Conservation (phyloP, 2,888 invertebrate genomes). For the Plemyria rubiginata region DNA sequence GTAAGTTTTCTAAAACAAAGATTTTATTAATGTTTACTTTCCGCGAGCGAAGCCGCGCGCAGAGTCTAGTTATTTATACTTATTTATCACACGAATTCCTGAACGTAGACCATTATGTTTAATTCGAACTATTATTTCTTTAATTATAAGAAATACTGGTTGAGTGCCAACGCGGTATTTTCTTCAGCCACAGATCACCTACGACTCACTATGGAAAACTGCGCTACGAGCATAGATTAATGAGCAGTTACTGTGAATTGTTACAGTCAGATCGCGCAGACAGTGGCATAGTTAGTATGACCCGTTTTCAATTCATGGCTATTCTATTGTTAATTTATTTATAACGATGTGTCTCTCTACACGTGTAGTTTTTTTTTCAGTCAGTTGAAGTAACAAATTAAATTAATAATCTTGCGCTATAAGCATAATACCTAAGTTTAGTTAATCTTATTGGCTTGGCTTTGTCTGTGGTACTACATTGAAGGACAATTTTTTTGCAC, state of each 20-base stretch:
- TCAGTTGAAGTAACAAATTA: not conserved
- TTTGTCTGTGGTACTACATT: too few species aligned
- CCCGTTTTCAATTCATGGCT: constrained; percentile 2
- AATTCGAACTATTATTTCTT: constrained; percentile 20
- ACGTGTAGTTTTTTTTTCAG: constrained; percentile 1
- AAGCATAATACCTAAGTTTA: not conserved
- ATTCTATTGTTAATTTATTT: constrained; percentile 18
- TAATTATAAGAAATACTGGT: constrained; percentile 27
- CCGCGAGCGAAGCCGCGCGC: too few species aligned
- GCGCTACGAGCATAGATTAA: not conserved
- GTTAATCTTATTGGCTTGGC: too few species aligned
- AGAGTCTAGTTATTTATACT: too few species aligned
- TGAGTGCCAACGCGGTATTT: constrained; percentile 26
- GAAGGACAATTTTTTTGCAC: too few species aligned
- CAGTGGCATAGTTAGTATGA: not conserved
- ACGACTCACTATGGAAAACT: constrained; percentile 3
- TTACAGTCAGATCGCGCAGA: not conserved
- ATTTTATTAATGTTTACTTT: too few species aligned
- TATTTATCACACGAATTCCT: constrained; percentile 16
- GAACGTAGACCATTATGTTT: constrained; percentile 15
- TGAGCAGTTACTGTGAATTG: constrained; percentile 5
- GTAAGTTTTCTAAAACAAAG: too few species aligned
- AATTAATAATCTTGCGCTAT: not conserved
- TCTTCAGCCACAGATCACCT: not conserved
- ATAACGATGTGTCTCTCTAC: constrained; percentile 8